Percentiles rank a stretch among this genome's conserved stretches.
These are phyloP conservation scores for Podarcis muralis DNA, from an alignment of 2,113 vertebrate genomes.

Conservation along the genomic window DNA sequence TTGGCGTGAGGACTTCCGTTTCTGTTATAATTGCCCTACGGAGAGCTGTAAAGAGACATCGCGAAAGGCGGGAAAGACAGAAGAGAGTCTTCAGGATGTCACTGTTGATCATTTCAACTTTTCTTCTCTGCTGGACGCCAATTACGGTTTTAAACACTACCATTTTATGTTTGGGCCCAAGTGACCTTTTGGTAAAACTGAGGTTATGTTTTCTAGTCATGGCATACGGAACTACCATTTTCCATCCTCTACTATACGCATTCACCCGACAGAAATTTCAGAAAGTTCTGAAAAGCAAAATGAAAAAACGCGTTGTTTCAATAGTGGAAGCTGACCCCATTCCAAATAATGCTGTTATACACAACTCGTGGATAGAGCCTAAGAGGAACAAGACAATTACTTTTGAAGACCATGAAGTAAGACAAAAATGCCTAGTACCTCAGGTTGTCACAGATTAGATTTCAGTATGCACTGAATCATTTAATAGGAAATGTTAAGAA, in stretches of 20 bases:
- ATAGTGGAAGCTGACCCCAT: slow-evolving; percentile 96
- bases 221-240: slow-evolving; percentile 98
- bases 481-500: slow-evolving; percentile 39
- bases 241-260: slow-evolving; percentile 96
- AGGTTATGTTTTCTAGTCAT: slow-evolving; percentile 97
- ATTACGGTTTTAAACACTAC: slow-evolving; percentile 96
- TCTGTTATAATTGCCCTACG: slow-evolving; percentile 97
- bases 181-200: slow-evolving; percentile 91
- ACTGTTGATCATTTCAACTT: slow-evolving; percentile 96
- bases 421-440: slow-evolving; percentile 91
- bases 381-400: slow-evolving; percentile 95
- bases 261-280: slow-evolving; percentile 99
- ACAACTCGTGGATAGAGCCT: slow-evolving; percentile 98
- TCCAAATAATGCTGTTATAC: slow-evolving; percentile 95
- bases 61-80: slow-evolving; percentile 94
- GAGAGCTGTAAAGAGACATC: slow-evolving; percentile 93
- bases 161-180: slow-evolving; percentile 92
- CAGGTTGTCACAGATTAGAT: slow-evolving; percentile 83
- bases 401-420: slow-evolving; percentile 89
- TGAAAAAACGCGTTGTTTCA: slow-evolving; percentile 98
- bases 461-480: slow-evolving; percentile 73
- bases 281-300: slow-evolving; percentile 98
- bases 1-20: slow-evolving; percentile 96
- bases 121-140: slow-evolving; percentile 98
- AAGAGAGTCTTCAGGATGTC: slow-evolving; percentile 98